phyloP scores from a whole-genome alignment of 2,888 invertebrate species.

The Uropetala carovei region DNA sequence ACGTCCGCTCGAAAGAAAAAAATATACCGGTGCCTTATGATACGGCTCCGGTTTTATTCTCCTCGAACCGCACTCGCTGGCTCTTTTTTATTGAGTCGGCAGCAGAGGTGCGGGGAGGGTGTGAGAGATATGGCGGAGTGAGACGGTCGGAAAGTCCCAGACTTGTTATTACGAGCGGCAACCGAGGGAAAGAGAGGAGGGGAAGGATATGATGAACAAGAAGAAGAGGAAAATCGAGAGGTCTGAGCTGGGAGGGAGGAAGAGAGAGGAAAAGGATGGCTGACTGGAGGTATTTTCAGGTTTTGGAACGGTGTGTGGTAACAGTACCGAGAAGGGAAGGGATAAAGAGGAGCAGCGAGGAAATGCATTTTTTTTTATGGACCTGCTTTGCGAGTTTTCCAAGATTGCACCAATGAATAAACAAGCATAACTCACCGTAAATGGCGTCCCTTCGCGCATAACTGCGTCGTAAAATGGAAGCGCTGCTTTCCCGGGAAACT shows the following conservation, averaged over 20 bases:
- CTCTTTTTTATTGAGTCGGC: conserved; percentile 18
- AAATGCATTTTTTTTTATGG: not conserved
- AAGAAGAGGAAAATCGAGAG: not conserved
- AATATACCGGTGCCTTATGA: conserved; percentile 43
- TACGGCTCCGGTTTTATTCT: conserved; percentile 23
- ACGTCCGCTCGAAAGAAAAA: not conserved
- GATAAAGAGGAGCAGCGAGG: not conserved
- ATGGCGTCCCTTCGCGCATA: not conserved
- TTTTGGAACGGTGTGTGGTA: not conserved
- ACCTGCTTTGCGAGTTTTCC: not conserved
- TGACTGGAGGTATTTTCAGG: not conserved
- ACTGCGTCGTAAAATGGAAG: not conserved
- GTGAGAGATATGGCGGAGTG: not conserved
- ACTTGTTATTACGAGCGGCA: conserved; percentile 41
- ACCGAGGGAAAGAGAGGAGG: not conserved
- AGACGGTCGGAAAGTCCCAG: not conserved
- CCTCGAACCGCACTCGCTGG: not conserved
- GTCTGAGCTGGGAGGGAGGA: not conserved
- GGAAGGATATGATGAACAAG: not conserved
- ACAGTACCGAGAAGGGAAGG: not conserved
- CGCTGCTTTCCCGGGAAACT: not conserved
- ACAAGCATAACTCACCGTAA: not conserved
- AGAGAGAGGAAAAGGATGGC: not conserved
- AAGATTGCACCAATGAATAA: not conserved
- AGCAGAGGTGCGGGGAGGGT: not conserved